Percentiles rank a stretch among this genome's conserved stretches.
Evolutionary conservation across 2,888 invertebrate species (phyloP).

Genomic region (Scaptomyza polygonia): DNA sequence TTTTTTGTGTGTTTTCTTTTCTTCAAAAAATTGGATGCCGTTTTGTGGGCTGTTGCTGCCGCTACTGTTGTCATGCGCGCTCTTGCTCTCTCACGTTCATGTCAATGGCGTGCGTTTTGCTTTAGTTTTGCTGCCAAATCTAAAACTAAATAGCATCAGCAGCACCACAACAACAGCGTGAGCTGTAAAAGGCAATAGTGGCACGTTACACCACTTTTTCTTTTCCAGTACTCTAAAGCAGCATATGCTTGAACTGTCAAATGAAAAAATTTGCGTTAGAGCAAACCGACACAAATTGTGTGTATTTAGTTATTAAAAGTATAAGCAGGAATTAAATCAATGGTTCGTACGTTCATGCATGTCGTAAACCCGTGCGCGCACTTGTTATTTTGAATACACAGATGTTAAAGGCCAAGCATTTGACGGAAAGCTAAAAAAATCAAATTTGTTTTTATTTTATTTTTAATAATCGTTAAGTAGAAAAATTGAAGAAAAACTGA

Average conservation of each 20-base stretch:
- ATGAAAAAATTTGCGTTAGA: slow-evolving; percentile 5
- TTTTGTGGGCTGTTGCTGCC: slow-evolving; percentile 32
- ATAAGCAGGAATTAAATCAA: slow-evolving; percentile 29
- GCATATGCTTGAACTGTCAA: slow-evolving; percentile 39
- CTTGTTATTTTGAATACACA: slow-evolving; percentile 30
- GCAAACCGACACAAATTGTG: slow-evolving; percentile 23
- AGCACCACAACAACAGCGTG: slow-evolving; percentile 10
- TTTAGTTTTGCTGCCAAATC: slow-evolving; percentile 67
- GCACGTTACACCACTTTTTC: slow-evolving; percentile 4
- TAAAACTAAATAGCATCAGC: slow-evolving; percentile 6
- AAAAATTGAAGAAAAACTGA: slow-evolving; percentile 39
- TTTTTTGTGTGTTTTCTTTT: slow-evolving; percentile 24
- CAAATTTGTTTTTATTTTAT: not conserved
- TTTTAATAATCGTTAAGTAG: slow-evolving; percentile 34
- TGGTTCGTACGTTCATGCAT: slow-evolving; percentile 32
- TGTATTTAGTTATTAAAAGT: slow-evolving; percentile 17
- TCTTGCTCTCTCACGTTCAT: slow-evolving; percentile 30
- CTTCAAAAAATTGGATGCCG: slow-evolving; percentile 47
- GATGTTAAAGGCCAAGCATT: too few species aligned
- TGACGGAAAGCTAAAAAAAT: slow-evolving; percentile 10
- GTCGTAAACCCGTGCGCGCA: slow-evolving; percentile 30
- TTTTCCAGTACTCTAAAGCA: not conserved
- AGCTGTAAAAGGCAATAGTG: slow-evolving; percentile 48
- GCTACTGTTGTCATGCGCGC: slow-evolving; percentile 62
- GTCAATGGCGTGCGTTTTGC: slow-evolving; percentile 51